Evolutionary conservation across 1,140 invertebrate species (phyloP).

Genomic region (Hetaerina americana): DNA sequence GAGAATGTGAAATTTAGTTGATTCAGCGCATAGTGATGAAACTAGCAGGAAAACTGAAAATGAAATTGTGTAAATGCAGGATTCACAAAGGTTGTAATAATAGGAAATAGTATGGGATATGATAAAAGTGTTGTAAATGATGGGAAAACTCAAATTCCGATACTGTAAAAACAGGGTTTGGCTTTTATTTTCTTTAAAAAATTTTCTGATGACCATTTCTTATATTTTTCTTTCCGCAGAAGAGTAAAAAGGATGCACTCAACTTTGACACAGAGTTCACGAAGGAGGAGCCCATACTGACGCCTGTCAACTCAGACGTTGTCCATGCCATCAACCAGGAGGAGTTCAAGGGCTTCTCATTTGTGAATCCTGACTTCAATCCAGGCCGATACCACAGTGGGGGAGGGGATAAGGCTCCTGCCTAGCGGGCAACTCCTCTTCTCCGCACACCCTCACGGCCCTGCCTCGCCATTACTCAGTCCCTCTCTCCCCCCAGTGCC

Average conservation of each 20-base stretch:
- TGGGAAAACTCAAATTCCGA: too few relatives aligned
- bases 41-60: too few relatives aligned
- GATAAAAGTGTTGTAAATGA: too few relatives aligned
- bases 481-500: background rate
- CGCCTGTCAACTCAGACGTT: slow-evolving; percentile 81
- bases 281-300: slow-evolving; percentile 91
- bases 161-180: too few relatives aligned
- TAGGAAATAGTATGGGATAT: too few relatives aligned
- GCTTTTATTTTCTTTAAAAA: slow-evolving; percentile 6
- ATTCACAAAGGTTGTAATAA: too few relatives aligned
- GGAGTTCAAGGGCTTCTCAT: slow-evolving; percentile 95
- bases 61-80: too few relatives aligned
- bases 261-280: slow-evolving; percentile 99
- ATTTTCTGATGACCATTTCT: too few relatives aligned
- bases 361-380: slow-evolving; percentile 86
- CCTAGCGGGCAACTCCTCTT: background rate
- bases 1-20: too few relatives aligned
- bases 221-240: slow-evolving; percentile 48
- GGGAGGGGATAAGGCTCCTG: background rate
- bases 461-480: too few relatives aligned
- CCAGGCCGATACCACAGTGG: slow-evolving; percentile 41
- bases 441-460: background rate
- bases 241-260: slow-evolving; percentile 90
- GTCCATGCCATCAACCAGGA: slow-evolving; percentile 92
- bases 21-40: too few relatives aligned